phyloP scores from a whole-genome alignment of 2,113 vertebrate species.

The Burhinus bistriatus region DNA sequence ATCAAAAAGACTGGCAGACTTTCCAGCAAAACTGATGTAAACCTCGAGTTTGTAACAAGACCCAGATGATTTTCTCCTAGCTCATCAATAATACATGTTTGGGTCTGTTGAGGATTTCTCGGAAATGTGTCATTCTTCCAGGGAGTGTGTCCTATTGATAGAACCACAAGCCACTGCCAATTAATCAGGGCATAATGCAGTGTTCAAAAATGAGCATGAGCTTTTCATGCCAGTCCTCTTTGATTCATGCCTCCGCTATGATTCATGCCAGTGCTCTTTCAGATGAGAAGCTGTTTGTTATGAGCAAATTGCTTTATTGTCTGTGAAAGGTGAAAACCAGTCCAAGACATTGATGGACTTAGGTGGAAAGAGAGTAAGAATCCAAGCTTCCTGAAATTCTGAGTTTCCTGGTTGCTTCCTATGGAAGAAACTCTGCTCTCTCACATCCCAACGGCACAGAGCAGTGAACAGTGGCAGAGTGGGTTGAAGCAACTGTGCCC shows the following conservation, averaged over 20 bases:
- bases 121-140: neutral
- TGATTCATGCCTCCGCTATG: neutral
- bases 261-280: conserved; percentile 3
- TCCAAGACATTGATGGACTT: neutral
- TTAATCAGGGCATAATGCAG: conserved; percentile 2
- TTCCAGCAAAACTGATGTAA: neutral
- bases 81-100: neutral
- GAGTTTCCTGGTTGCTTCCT: neutral
- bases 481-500: neutral
- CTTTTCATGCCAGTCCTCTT: conserved; percentile 6
- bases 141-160: neutral
- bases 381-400: neutral
- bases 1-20: neutral
- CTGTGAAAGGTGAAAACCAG: neutral
- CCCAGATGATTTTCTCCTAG: neutral
- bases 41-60: neutral
- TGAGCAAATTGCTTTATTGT: neutral
- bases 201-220: neutral
- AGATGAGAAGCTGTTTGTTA: neutral
- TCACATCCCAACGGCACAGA: neutral
- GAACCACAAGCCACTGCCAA: conserved; percentile 11
- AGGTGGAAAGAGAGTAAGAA: neutral
- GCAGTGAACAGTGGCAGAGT: neutral
- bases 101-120: neutral
- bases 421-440: neutral